Percentiles rank a stretch among this genome's conserved stretches.
Evolutionary conservation across 2,888 invertebrate genomes (phyloP).

Genomic region (Troides helena): DNA sequence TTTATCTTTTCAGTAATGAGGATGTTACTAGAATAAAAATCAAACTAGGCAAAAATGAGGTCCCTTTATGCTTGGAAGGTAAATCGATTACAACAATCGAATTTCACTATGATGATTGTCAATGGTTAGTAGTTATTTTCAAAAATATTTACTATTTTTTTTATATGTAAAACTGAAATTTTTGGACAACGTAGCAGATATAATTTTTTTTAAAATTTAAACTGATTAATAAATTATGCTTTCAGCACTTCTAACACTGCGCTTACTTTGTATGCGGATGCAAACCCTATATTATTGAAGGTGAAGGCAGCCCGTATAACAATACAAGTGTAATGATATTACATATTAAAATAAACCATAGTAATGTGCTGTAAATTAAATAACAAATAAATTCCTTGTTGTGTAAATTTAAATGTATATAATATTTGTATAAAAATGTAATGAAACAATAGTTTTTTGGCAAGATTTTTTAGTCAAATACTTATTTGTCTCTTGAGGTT

Average conservation of each 20-base stretch:
- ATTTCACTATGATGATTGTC: constrained; percentile 18
- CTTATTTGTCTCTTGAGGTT: too few relatives aligned
- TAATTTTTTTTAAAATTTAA: not conserved
- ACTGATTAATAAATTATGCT: not conserved
- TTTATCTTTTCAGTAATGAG: constrained; percentile 9
- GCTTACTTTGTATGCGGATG: constrained; percentile 3
- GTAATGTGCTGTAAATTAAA: not conserved
- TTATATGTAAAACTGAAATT: not conserved
- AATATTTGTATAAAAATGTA: too few relatives aligned
- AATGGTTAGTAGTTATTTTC: constrained; percentile 10
- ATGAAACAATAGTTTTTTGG: too few relatives aligned
- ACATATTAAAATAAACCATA: not conserved
- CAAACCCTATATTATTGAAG: constrained; percentile 11
- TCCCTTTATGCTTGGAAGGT: constrained; percentile 15
- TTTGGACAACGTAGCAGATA: too few relatives aligned
- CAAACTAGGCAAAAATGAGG: not conserved
- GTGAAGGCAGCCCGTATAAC: constrained; percentile 2
- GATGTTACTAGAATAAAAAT: not conserved
- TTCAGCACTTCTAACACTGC: constrained; percentile 13
- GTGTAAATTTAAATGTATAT: too few relatives aligned
- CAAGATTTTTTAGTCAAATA: too few relatives aligned
- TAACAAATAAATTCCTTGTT: too few relatives aligned
- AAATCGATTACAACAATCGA: constrained; percentile 27
- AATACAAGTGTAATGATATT: constrained; percentile 3
- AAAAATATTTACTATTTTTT: not conserved